Base-by-base conservation (phyloP, 2,797 vertebrate species). In the Buphagus erythrorhynchus region DNA sequence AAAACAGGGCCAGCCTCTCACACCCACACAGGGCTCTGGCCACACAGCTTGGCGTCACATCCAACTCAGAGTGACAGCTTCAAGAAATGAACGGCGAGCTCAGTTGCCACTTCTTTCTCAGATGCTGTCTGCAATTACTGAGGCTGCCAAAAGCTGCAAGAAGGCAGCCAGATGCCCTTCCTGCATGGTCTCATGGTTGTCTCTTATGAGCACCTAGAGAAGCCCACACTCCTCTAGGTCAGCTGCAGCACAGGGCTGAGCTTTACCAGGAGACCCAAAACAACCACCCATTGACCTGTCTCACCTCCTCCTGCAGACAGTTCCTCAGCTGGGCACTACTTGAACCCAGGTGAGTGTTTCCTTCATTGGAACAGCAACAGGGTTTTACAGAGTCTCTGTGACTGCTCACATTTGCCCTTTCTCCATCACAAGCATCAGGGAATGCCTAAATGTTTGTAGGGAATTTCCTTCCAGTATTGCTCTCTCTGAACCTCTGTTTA, bases 51-150 rank as follows among this genome's bases (percentile, higher is more conserved):
- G 69, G 79, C 4, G 6, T 88, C 89, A 73, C 73, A 52, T 66
- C 43, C 73, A 81, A 26, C 51, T 57, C 3, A 3, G 65, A 91
- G 43, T 16, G 59, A 51, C 51, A 69, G 42, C 54, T 66, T 66
- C 0, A 1, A 80, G 82, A 25, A 33, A 19, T 10, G 58, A 88
- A 20, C 0, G 2, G 43, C 0, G 0, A 91, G 62, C 35, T 75
- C 62, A 28, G 51, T 62, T 3, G 3, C 85, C 76, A 29, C 0
- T 11, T 22, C 58, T 78, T 73, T 62, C 73, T 91, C 62, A 80
- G 68, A 45, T 0, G 1, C 28, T 91, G 54, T 10, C 72, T 80
- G 87, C 43, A 38, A 31, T 69, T 73, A 33, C 28, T 15, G 45
- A 76, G 69, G 29, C 51, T 91, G 63, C 91, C 85, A 94, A 81